Evolutionary conservation across 2,888 invertebrate species (phyloP).

Genomic region (Rhagophthalmus giganteus): DNA sequence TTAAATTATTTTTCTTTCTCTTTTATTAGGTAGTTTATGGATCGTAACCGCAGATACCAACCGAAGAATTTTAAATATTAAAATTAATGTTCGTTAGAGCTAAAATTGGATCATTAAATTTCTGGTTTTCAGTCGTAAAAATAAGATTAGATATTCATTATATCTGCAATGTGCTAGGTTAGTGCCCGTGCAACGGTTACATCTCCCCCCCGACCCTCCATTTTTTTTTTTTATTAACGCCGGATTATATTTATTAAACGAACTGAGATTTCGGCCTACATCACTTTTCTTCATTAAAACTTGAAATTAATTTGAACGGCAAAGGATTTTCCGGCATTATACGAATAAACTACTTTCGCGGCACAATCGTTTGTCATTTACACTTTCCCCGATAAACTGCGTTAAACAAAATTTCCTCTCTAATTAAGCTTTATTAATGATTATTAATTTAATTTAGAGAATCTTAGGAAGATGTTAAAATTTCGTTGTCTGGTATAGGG

Average conservation of each 20-base stretch:
- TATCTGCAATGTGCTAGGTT: slow-evolving; percentile 17
- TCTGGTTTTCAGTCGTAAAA: slow-evolving; percentile 22
- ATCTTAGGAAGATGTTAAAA: too few species aligned
- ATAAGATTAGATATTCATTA: slow-evolving; percentile 26
- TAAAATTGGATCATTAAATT: slow-evolving; percentile 25
- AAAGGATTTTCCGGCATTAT: too few species aligned
- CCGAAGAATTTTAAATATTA: slow-evolving; percentile 27
- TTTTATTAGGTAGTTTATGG: slow-evolving; percentile 27
- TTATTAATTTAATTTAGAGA: too few species aligned
- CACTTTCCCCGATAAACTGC: too few species aligned
- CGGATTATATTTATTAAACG: slow-evolving; percentile 17
- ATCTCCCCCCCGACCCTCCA: slow-evolving; percentile 5
- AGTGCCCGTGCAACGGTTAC: slow-evolving; percentile 3
- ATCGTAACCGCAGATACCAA: slow-evolving; percentile 22
- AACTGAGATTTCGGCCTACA: slow-evolving; percentile 3
- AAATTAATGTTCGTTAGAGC: slow-evolving; percentile 26
- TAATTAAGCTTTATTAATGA: too few species aligned
- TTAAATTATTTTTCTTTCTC: slow-evolving; percentile 14
- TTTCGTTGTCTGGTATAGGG: too few species aligned
- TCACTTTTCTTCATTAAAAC: slow-evolving; percentile 11
- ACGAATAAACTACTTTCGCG: neutral
- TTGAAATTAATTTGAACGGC: slow-evolving; percentile 14
- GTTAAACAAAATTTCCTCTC: too few species aligned
- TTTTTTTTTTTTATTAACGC: slow-evolving; percentile 12
- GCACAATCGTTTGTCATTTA: too few species aligned